phyloP scores from a whole-genome alignment of 2,888 invertebrate genomes.

The Germaria angustata region DNA sequence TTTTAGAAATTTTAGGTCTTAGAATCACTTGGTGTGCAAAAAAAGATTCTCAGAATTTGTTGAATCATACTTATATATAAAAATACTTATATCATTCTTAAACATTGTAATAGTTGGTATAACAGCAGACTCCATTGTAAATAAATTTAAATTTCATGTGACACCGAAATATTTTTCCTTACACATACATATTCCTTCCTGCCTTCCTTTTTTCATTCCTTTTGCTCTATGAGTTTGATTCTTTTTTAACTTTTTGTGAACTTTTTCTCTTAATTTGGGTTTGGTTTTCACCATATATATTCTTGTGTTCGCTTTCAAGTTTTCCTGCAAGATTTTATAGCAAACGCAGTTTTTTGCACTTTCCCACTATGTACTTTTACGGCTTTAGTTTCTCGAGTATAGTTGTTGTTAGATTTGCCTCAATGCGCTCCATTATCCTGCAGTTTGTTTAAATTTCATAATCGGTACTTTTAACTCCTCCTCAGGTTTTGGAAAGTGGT shows the following conservation, averaged over 20 bases:
- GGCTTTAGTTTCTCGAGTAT: constrained; percentile 33
- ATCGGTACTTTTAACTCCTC: constrained; percentile 36
- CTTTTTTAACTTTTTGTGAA: neutral
- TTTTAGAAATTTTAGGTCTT: too few relatives aligned
- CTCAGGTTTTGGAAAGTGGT: constrained; percentile 13
- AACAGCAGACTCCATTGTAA: neutral
- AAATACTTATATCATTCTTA: too few relatives aligned
- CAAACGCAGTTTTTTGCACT: constrained; percentile 10
- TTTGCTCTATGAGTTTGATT: too few relatives aligned
- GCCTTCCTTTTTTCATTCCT: too few relatives aligned
- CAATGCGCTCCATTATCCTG: constrained; percentile 77
- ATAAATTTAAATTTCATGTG: too few relatives aligned
- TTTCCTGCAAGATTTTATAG: neutral
- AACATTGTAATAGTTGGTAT: neutral
- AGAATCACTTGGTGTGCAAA: too few relatives aligned
- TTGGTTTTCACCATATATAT: neutral
- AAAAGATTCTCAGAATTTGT: too few relatives aligned
- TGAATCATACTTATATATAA: too few relatives aligned
- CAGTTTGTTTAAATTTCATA: constrained; percentile 44
- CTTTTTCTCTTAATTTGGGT: constrained; percentile 16
- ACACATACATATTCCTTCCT: too few relatives aligned
- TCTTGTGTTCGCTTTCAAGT: neutral
- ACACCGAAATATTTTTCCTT: too few relatives aligned
- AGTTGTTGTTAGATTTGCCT: constrained; percentile 70
- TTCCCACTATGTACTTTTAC: neutral